Evolutionary conservation across 2,113 vertebrate genomes (phyloP), one percentile per base, ranked within the genome.

Genomic region (Pomatorhinus ruficollis): DNA sequence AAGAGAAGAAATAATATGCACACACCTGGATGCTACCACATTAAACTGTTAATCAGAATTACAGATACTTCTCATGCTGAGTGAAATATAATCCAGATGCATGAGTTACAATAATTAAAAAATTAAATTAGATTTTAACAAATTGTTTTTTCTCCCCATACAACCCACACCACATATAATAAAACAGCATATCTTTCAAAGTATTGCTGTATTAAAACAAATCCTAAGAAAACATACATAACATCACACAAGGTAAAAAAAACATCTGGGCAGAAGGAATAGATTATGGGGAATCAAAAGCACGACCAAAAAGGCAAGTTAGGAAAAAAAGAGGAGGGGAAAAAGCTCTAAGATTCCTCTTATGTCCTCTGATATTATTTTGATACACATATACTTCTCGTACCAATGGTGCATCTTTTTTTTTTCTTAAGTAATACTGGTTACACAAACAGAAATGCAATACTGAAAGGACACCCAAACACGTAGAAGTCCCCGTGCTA

Each of bases 401-500:
- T 11, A 61, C 3, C 0, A 0, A 83, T 9, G 18, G 16, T 10
- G 28, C 57, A 40, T 15, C 1, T 28, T 54, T 69, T 30, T 56
- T 65, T 74, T 71, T 86, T 10, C n/a, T 60, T 33, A 53, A 74
- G 6, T 53, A 83, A 57, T n/a, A 37, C 5, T 20, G 64, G 17
- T 45, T 74, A 61, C 7, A 10, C 42, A 83, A 25, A 81, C 4
- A 81, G 50, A 81, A 87, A 81, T 6, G 5, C 35, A 82, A 47
- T 9, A 31, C 9, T 33, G 27, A 60, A 54, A 86, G 70, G 19
- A 88, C 22, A 86, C 9, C 15, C 17, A 65, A 69, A 37, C 8
- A n/a, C 0, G 0, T 0, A 61, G 12, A 77, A 79, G 33, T 27
- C 11, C 15, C 33, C 47, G 49, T 16, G 44, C 10, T 75, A 50